Conservation (phyloP, 2,797 vertebrate genomes). For the Peromyscus melanophrys region DNA sequence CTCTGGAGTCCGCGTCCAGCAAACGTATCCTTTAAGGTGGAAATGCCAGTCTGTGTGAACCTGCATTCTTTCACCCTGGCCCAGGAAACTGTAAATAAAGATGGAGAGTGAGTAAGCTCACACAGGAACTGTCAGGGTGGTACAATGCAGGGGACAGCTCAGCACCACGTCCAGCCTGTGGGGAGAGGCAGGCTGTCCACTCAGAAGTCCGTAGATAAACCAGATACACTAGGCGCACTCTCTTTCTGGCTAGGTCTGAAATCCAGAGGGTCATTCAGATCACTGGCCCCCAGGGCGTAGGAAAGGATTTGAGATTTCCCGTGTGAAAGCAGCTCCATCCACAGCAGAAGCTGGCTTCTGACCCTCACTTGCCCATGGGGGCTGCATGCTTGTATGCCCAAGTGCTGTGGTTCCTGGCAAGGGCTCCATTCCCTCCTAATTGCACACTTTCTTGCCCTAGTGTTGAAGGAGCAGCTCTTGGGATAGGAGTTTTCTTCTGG, state of each 20-base stretch:
- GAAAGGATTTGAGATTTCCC: neutral
- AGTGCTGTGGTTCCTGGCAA: neutral
- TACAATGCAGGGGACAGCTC: too few relatives aligned
- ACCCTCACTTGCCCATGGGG: neutral
- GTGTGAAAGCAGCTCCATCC: neutral
- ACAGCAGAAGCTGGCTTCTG: neutral
- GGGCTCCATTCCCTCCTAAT: neutral
- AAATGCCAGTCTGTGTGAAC: neutral
- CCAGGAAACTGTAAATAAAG: neutral
- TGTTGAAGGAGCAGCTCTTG: neutral
- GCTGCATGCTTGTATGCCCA: neutral
- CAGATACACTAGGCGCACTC: neutral
- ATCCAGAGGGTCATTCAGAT: neutral
- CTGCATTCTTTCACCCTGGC: neutral
- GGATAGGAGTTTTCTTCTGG: neutral
- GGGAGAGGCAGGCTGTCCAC: neutral
- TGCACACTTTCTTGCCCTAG: neutral
- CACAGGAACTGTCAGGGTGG: fast-evolving
- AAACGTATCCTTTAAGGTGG: neutral
- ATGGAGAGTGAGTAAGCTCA: neutral
- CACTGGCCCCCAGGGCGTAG: neutral
- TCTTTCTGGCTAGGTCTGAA: neutral
- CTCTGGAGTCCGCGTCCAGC: neutral
- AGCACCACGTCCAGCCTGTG: too few relatives aligned
- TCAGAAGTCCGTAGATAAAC: neutral